Evolutionary conservation across 1,140 invertebrate genomes (phyloP).

Genomic region (Diabrotica virgifera): DNA sequence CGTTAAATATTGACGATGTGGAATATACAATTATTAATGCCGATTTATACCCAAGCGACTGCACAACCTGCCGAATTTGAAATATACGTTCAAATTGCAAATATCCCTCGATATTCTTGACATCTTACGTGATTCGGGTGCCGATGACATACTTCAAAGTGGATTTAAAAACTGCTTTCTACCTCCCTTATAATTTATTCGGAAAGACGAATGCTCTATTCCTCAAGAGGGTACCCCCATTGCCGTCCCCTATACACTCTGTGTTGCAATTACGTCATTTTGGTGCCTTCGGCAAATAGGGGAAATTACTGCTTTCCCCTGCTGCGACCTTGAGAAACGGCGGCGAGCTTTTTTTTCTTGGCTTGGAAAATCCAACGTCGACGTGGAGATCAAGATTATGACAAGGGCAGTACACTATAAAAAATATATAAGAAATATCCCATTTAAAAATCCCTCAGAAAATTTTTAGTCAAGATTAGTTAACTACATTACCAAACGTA

Average conservation of each 20-base stretch:
- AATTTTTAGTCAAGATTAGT: too few relatives aligned
- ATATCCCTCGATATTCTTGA: constrained; percentile 6
- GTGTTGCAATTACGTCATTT: constrained; percentile 21
- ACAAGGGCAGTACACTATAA: neutral
- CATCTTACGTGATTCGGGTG: constrained; percentile 5
- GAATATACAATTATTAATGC: too few relatives aligned
- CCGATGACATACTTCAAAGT: constrained; percentile 1
- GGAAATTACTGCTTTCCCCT: constrained; percentile 11
- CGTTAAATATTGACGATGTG: too few relatives aligned
- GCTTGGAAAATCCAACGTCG: neutral
- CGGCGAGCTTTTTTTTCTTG: neutral
- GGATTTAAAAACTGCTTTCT: neutral
- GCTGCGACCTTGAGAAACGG: neutral
- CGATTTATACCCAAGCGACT: too few relatives aligned
- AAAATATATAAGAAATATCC: too few relatives aligned
- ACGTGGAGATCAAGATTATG: neutral
- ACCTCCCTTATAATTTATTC: constrained; percentile 10
- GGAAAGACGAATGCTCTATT: constrained; percentile 10
- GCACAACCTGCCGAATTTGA: neutral
- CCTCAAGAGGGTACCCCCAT: constrained; percentile 5
- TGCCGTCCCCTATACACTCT: neutral
- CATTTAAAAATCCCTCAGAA: too few relatives aligned
- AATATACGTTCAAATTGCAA: constrained; percentile 1
- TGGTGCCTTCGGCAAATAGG: constrained; percentile 19
- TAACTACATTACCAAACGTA: too few relatives aligned